Conservation (phyloP, 2,113 vertebrate species). For the Hipposideros armiger region DNA sequence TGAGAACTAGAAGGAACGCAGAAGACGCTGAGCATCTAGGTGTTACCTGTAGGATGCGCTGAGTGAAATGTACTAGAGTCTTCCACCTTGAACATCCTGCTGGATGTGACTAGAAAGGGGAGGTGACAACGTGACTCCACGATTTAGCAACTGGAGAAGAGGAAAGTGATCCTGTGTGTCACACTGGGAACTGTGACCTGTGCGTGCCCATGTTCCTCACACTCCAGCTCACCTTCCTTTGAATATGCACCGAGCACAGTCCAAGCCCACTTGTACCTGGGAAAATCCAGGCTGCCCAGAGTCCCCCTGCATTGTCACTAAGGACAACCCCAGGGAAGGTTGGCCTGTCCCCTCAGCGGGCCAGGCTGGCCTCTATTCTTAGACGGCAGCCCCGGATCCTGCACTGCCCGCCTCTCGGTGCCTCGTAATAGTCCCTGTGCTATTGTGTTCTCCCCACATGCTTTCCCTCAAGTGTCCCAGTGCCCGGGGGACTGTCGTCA, state of each 20-base stretch:
- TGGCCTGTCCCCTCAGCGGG: background rate
- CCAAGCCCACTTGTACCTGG: fast-evolving
- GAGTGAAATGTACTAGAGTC: background rate
- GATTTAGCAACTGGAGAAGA: fast-evolving
- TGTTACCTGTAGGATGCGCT: background rate
- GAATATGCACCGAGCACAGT: fast-evolving
- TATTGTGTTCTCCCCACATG: background rate
- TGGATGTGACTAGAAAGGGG: background rate
- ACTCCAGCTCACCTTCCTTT: background rate
- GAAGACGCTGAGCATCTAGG: fast-evolving
- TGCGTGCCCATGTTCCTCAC: background rate
- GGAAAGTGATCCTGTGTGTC: background rate
- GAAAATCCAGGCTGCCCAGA: background rate
- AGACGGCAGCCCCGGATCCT: background rate
- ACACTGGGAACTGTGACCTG: fast-evolving
- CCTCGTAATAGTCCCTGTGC: background rate
- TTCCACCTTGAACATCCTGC: background rate
- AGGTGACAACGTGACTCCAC: background rate
- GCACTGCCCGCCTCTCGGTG: background rate
- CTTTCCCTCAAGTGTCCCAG: background rate
- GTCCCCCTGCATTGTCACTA: fast-evolving
- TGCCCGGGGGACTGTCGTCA: background rate
- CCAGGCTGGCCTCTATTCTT: background rate
- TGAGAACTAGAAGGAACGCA: fast-evolving
- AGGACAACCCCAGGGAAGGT: too few species aligned